phyloP scores from a whole-genome alignment of 2,113 vertebrate species.

The Carassius carassius region DNA sequence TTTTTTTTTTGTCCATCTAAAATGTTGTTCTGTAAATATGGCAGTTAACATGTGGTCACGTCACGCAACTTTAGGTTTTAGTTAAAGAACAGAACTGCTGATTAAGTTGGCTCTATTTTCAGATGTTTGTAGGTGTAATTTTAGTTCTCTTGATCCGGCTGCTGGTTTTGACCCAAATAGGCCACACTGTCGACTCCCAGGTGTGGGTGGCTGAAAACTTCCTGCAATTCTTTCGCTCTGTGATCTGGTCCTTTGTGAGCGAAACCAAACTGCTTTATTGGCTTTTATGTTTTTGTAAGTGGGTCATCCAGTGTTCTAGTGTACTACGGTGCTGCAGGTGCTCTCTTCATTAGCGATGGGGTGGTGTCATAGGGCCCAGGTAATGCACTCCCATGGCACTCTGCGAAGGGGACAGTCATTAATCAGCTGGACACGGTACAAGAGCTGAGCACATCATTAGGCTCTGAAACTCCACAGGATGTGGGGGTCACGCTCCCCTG shows the following conservation, averaged over 20 bases:
- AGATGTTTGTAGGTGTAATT: constrained; percentile 32
- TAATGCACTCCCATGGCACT: constrained; percentile 21
- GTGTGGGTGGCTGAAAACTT: not conserved
- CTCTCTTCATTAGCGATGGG: constrained; percentile 42
- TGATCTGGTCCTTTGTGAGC: not conserved
- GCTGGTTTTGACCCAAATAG: constrained; percentile 31
- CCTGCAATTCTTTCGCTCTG: not conserved
- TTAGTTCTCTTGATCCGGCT: constrained; percentile 2
- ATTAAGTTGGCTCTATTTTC: constrained; percentile 20
- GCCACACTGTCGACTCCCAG: constrained; percentile 28
- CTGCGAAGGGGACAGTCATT: constrained; percentile 23
- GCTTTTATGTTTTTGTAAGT: constrained; percentile 30
- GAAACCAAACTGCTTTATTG: not conserved
- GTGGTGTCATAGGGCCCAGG: constrained; percentile 26
- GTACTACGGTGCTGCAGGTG: not conserved
- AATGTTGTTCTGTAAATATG: not conserved
- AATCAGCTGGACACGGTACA: constrained; percentile 32
- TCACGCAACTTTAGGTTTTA: constrained; percentile 14
- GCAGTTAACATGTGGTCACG: not conserved
- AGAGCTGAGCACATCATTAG: constrained; percentile 41
- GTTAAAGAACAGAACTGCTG: constrained; percentile 31
- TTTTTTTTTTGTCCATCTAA: not conserved
- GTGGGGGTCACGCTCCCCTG: not conserved
- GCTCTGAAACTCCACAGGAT: constrained; percentile 27
- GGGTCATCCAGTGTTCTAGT: constrained; percentile 26